Base-by-base conservation (phyloP, 1,140 invertebrate genomes). In the Conopomorpha cramerella region DNA sequence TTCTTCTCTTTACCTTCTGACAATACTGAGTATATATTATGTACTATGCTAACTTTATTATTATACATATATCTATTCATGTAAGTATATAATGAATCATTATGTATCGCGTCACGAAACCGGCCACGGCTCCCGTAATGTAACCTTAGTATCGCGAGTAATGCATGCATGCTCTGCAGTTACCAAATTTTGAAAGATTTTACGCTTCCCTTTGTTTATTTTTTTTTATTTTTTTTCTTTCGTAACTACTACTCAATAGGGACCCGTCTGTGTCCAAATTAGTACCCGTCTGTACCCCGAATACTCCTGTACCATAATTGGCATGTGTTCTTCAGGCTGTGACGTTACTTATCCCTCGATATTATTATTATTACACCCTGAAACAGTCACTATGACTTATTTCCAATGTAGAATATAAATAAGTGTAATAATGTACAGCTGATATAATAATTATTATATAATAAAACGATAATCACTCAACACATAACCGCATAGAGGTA, bases 341-440 rank as follows among this genome's bases (percentile, higher is more conserved):
- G 62, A 72, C 55, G 61, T 61, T 60, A 71, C 66, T 68, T 67
- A 64, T 62, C 63, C 63, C 60, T 62, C 62, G 55, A 49, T 7
- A 11, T 29, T 7, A 7, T 10, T 10, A 11, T 11, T 7, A n/a
- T n/a, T n/a, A n/a, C n/a, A 53, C 41, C 54, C 47, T 59, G 65
- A 71, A 76, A 76, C 71, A 72, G 71, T 76, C 51, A 62, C 54
- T 76, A 67, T 76, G 71, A 76, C 66, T 71, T 63, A 40, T 57
- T 55, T 41, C 39, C 47, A 56, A 60, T 47, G 49, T 46, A 38
- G 50, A 38, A 45, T 33, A 43, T n/a, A n/a, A n/a, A n/a, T n/a
- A n/a, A n/a, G n/a, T n/a, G n/a, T 23, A 4, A 23, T 23, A 23
- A 6, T 23, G 4, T 23, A 23, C 19, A 23, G 10, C 19, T 4